Percentiles rank a stretch among this genome's conserved stretches.
Evolutionary conservation across 2,888 invertebrate genomes (phyloP).

Genomic region (Conistra vaccinii): DNA sequence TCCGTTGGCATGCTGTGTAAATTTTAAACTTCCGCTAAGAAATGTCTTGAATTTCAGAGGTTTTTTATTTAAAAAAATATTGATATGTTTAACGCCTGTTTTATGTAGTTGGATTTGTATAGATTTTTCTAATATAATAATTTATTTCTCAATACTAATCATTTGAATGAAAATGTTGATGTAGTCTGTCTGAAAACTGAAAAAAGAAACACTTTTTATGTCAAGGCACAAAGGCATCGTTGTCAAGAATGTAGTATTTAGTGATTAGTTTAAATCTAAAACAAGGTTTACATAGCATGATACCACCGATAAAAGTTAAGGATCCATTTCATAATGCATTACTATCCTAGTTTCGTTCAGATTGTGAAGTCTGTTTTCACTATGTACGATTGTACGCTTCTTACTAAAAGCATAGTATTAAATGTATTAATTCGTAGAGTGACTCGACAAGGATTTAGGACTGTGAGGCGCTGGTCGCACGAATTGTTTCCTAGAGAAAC

Average conservation of each 20-base stretch:
- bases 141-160: constrained; percentile 29
- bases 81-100: constrained; percentile 19
- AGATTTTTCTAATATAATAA: background rate
- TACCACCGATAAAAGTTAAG: constrained; percentile 63
- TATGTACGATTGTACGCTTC: constrained; percentile 50
- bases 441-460: constrained; percentile 48
- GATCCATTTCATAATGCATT: constrained; percentile 69
- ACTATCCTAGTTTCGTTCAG: constrained; percentile 71
- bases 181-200: constrained; percentile 3
- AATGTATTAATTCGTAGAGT: constrained; percentile 58
- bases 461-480: constrained; percentile 82
- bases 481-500: constrained; percentile 72
- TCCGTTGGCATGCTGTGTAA: constrained; percentile 66
- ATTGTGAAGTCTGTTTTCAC: constrained; percentile 79
- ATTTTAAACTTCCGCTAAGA: constrained; percentile 34
- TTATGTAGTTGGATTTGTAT: constrained; percentile 22
- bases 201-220: constrained; percentile 19
- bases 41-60: constrained; percentile 27
- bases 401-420: constrained; percentile 61
- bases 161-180: constrained; percentile 2
- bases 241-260: constrained; percentile 34
- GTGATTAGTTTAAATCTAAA: constrained; percentile 34
- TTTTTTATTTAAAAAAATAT: constrained; percentile 6
- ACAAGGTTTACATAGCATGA: constrained; percentile 62
- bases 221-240: constrained; percentile 14